Evolutionary conservation across 2,888 invertebrate species (phyloP).

Genomic region (Cetonia aurata): DNA sequence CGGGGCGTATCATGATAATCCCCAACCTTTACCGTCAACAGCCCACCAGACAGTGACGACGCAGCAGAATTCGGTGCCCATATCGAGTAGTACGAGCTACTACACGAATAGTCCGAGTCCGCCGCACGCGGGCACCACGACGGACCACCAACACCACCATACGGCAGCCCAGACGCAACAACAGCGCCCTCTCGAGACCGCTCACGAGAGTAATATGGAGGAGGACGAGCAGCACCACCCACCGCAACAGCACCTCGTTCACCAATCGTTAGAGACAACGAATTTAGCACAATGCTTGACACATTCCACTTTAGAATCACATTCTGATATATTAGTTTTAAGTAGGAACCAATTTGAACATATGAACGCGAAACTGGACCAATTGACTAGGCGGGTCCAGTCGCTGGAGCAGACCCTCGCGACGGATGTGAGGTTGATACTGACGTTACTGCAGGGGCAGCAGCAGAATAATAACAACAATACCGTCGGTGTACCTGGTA

Average conservation of each 20-base stretch:
- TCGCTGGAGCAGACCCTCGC: slow-evolving; percentile 80
- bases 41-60: slow-evolving; percentile 49
- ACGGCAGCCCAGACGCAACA: slow-evolving; percentile 15
- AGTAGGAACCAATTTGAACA: slow-evolving; percentile 67
- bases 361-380: slow-evolving; percentile 77
- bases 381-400: slow-evolving; percentile 77
- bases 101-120: slow-evolving; percentile 76
- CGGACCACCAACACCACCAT: slow-evolving; percentile 41
- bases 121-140: slow-evolving; percentile 63
- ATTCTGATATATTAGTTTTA: slow-evolving; percentile 63
- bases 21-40: slow-evolving; percentile 57
- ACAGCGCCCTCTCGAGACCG: slow-evolving; percentile 24
- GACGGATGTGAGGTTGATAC: slow-evolving; percentile 80
- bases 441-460: slow-evolving; percentile 62
- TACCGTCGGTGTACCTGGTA: slow-evolving; percentile 25
- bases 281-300: slow-evolving; percentile 52
- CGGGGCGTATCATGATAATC: slow-evolving; percentile 72
- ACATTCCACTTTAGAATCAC: slow-evolving; percentile 62
- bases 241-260: slow-evolving; percentile 43
- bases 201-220: slow-evolving; percentile 34
- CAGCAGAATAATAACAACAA: slow-evolving; percentile 21
- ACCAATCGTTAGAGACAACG: slow-evolving; percentile 44
- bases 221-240: slow-evolving; percentile 27
- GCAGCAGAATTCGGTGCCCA: slow-evolving; percentile 58
- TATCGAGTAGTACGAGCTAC: slow-evolving; percentile 69